Conservation (phyloP, 2,113 vertebrate genomes). For the Pygoscelis antarcticus region DNA sequence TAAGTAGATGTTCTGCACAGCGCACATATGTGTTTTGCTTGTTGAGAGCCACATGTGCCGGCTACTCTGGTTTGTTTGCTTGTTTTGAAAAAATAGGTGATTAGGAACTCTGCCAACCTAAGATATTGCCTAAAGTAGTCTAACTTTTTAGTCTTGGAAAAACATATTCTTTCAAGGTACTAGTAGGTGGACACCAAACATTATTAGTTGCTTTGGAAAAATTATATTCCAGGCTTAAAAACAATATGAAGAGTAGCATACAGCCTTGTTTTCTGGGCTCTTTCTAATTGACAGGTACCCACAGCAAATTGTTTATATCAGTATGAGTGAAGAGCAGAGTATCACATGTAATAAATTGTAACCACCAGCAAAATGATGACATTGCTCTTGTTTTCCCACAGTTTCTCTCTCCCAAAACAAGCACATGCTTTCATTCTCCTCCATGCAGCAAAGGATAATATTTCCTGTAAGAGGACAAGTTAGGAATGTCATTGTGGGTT, state of each 20-base stretch:
- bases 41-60: not conserved
- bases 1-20: not conserved
- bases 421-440: rapidly evolving
- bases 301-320: not conserved
- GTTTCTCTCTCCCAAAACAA: not conserved
- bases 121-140: not conserved
- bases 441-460: rapidly evolving
- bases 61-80: not conserved
- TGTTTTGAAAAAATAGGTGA: not conserved
- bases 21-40: rapidly evolving
- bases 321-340: not conserved
- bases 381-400: not conserved
- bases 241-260: not conserved
- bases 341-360: not conserved
- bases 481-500: not conserved
- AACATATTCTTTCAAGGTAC: not conserved
- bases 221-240: not conserved
- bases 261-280: not conserved
- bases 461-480: not conserved
- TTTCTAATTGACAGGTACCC: not conserved
- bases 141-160: not conserved
- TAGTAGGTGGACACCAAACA: not conserved
- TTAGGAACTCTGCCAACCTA: not conserved
- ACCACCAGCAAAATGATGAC: not conserved
- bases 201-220: not conserved